Base-by-base conservation (phyloP, 2,888 invertebrate species). In the Anthrax anthrax region DNA sequence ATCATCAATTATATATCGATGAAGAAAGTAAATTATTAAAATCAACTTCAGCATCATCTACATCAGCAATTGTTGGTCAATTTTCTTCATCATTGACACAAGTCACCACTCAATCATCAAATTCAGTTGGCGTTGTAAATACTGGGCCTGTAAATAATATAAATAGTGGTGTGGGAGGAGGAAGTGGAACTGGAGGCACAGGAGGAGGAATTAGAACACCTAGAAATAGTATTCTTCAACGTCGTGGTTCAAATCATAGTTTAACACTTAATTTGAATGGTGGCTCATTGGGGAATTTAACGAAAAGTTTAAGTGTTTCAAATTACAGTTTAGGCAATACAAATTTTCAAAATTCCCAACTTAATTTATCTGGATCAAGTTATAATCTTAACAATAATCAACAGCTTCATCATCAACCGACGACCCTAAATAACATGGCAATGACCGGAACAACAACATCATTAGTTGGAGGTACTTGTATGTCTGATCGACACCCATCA, bases 191-290 rank as follows among this genome's bases (percentile, higher is more conserved):
- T 34, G 32, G 18, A 27, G 23, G 19, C 17, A 29, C 37, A 18
- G 39, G 47, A n/a, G 39, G 47, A n/a, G 38, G 64, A 0, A 27
- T 18, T 19, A 46, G 37, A 42, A 37, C 41, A n/a, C 37, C 42
- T 18, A 72, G 71, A 46, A 72, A 72, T 50, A 57, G 56, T 50
- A 58, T 70, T 10, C 58, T 78, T 38, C 75, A 76, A 49, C 69
- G 77, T 49, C 67, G 77, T 17, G 77, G 77, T 41, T 77, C 77
- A 0, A 78, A 77, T 56, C 77, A 77, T 55, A 77, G 76, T 55
- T 57, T 77, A 17, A 75, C 76, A 55, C 57, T 78, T 3, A 77
- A 77, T 55, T 52, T 70, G 23, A 65, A 77, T 56, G 67, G 72
- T 37, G 72, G 75, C 34, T 77, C 77, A 0, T 75, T 64, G 37